Base-by-base conservation (phyloP, 1,140 invertebrate species). In the Drosophila jambulina region DNA sequence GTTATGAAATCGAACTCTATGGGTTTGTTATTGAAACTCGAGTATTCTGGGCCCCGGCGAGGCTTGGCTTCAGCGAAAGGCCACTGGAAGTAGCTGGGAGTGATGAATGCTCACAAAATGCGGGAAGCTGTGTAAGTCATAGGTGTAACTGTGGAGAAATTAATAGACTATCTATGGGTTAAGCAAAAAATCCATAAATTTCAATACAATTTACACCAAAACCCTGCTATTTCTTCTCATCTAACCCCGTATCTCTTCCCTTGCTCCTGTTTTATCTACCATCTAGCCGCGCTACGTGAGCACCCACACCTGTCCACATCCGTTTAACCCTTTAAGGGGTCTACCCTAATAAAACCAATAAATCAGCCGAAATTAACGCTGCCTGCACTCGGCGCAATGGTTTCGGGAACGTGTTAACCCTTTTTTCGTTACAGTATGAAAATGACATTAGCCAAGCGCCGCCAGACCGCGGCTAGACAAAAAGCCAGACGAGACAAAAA, bases 361-460 rank as follows among this genome's bases (percentile, higher is more conserved):
- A 86, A 86, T 87, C 76, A 78, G 65, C 65, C 25, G 17, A 69
- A 70, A 85, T 82, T 85, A 86, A 79, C 69, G 61, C 54, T 51
- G 48, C 19, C 34, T 46, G 69, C 84, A 83, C 67, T 77, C 40
- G 17, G 59, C 76, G 57, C 77, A 80, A 36, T 72, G 87, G 65
- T 88, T 82, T 80, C 54, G 42, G 6, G 43, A 57, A 64, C 70
- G 80, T 46, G 29, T 85, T 77, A 87, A 87, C 84, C 83, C 84
- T 83, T 65, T 56, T 56, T 56, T 56, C 1, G 63, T 46, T 46
- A 43, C 64, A 49, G 51, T 80, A 88, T 88, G 77, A 88, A 80
- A 88, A 88, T 80, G 80, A 67, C 76, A 87, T 87, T 87, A 87
- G 84, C 83, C 76, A 68, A 87, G 70, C 80, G 83, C 74, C 54